phyloP scores from a whole-genome alignment of 2,888 invertebrate genomes.

The Adineta ricciae region DNA sequence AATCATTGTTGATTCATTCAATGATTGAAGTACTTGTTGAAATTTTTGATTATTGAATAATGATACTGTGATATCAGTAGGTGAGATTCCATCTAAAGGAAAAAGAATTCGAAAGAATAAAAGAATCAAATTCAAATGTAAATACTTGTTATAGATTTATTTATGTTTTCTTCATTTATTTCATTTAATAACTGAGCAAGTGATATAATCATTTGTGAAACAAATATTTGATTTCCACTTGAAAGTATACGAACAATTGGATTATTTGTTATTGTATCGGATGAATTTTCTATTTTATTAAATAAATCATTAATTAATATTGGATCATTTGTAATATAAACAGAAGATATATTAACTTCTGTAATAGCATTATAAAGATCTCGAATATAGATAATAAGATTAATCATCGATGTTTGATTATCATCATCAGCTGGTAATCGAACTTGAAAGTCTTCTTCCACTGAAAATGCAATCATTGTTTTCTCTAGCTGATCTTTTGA shows the following conservation, averaged over 20 bases:
- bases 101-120: no score
- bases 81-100: no score
- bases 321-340: no score
- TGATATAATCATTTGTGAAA: neutral
- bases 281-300: neutral
- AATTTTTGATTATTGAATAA: neutral
- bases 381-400: neutral
- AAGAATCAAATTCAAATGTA: no score
- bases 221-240: neutral
- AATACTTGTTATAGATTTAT: neutral
- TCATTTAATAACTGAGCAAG: neutral
- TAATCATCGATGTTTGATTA: neutral
- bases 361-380: neutral
- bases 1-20: neutral
- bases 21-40: conserved; percentile 17
- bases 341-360: neutral
- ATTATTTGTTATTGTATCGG: neutral
- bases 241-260: neutral
- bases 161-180: neutral
- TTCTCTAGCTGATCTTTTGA: neutral
- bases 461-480: neutral
- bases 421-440: neutral
- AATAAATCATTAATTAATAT: neutral
- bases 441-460: neutral
- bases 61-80: no score